These are phyloP conservation scores for Egretta garzetta DNA, from an alignment of 2,113 vertebrate genomes.

Conservation along the genomic window DNA sequence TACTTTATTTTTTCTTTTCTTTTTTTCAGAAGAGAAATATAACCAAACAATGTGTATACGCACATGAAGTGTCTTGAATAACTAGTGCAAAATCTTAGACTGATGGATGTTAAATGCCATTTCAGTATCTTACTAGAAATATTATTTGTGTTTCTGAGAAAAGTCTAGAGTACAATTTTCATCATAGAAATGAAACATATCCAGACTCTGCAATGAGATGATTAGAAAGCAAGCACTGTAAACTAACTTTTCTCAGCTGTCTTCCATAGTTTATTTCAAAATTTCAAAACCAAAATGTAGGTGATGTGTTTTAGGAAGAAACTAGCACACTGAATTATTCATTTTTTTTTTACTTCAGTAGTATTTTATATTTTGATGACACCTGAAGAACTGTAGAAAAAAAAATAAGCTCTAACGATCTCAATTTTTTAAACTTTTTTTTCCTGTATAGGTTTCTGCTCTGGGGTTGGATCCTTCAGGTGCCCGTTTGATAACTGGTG, in stretches of 20 bases:
- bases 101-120: neutral
- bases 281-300: neutral
- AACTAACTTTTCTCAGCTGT: neutral
- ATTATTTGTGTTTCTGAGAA: neutral
- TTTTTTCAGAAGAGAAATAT: neutral
- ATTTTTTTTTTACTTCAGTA: neutral
- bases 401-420: neutral
- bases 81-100: neutral
- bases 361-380: neutral
- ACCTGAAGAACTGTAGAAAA: neutral
- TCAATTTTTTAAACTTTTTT: neutral
- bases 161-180: neutral
- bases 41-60: neutral
- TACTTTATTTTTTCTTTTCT: neutral
- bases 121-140: neutral
- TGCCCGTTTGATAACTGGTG: slow-evolving; percentile 92
- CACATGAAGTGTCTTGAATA: neutral
- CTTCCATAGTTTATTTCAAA: neutral
- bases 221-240: neutral
- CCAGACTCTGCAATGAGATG: neutral
- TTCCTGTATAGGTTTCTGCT: slow-evolving; percentile 85
- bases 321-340: neutral
- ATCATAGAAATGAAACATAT: neutral
- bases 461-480: slow-evolving; percentile 94
- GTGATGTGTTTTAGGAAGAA: neutral